Percentiles rank a stretch among this genome's conserved stretches.
phyloP scores from a whole-genome alignment of 2,888 invertebrate genomes.

The Catocala nupta region DNA sequence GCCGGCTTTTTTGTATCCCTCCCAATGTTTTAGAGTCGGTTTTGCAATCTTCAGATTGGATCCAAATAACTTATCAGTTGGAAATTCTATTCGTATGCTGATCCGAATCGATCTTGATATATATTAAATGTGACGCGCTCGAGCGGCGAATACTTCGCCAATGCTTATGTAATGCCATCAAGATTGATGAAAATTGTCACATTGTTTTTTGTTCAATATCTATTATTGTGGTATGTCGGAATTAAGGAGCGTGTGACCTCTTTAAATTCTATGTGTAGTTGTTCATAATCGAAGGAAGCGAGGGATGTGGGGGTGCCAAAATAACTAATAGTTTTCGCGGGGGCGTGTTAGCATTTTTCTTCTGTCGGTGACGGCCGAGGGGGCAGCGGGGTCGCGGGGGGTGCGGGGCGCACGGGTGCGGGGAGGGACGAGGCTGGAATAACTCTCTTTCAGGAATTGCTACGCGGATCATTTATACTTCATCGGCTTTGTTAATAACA shows the following conservation, averaged over 20 bases:
- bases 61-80: constrained; percentile 49
- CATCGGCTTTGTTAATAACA: constrained; percentile 82
- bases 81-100: constrained; percentile 40
- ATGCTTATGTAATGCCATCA: constrained; percentile 24
- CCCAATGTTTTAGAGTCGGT: constrained; percentile 47
- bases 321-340: constrained; percentile 87
- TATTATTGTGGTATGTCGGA: constrained; percentile 14
- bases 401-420: constrained; percentile 49
- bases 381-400: constrained; percentile 41
- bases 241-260: constrained; percentile 42
- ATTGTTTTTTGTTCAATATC: constrained; percentile 28
- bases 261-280: constrained; percentile 63
- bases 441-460: constrained; percentile 80
- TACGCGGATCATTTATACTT: constrained; percentile 85
- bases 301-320: constrained; percentile 84
- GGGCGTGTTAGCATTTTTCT: constrained; percentile 88
- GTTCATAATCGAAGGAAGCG: constrained; percentile 77
- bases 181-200: constrained; percentile 23
- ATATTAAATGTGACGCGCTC: constrained; percentile 37
- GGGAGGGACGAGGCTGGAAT: constrained; percentile 62
- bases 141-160: constrained; percentile 30
- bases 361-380: constrained; percentile 83
- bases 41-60: constrained; percentile 55
- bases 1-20: constrained; percentile 53
- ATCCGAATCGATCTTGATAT: constrained; percentile 34